These are phyloP conservation scores for Synanthedon formicaeformis DNA, from an alignment of 2,888 invertebrate species.

Conservation along the genomic window DNA sequence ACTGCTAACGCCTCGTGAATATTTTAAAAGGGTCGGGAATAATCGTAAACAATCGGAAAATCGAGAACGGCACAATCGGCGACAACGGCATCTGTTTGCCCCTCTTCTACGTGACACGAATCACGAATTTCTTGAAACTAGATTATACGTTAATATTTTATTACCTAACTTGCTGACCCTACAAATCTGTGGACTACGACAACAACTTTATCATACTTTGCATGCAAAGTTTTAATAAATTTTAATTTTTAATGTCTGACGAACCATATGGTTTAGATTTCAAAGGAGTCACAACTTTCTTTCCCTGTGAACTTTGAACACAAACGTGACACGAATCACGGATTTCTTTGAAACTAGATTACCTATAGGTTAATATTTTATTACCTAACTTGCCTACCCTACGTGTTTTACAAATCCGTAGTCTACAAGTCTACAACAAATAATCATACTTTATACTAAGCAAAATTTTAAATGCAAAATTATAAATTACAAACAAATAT, in stretches of 20 bases:
- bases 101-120: constrained; percentile 11
- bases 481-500: too few species aligned
- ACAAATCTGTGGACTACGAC: too few species aligned
- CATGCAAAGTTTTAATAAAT: too few species aligned
- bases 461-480: too few species aligned
- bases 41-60: constrained; percentile 14
- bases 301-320: too few species aligned
- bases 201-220: too few species aligned
- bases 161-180: neutral
- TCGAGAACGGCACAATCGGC: constrained; percentile 8
- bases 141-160: neutral
- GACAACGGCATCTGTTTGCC: constrained; percentile 11
- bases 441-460: too few species aligned
- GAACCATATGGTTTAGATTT: too few species aligned
- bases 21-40: constrained; percentile 10
- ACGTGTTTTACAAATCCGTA: too few species aligned
- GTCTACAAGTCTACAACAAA: too few species aligned
- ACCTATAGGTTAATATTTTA: neutral
- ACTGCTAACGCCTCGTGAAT: constrained; percentile 9
- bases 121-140: constrained; percentile 2
- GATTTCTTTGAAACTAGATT: constrained; percentile 1
- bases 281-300: too few species aligned
- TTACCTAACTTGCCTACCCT: neutral
- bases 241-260: too few species aligned
- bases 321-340: constrained; percentile 10